phyloP scores from a whole-genome alignment of 1,140 invertebrate genomes.

The Orius laevigatus region DNA sequence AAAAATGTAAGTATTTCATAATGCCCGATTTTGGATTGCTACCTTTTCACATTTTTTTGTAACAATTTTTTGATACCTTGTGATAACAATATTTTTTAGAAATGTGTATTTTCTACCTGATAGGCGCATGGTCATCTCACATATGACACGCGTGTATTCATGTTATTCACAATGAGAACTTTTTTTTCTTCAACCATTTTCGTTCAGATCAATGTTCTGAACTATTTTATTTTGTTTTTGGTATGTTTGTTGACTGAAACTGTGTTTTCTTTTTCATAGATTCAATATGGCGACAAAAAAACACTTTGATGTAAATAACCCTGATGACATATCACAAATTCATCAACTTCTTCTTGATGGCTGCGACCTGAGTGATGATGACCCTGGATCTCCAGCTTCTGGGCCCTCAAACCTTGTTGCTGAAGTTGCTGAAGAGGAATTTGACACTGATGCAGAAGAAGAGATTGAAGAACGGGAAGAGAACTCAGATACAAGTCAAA shows the following conservation, averaged over 20 bases:
- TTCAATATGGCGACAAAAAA: slow-evolving; percentile 11
- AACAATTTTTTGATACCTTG: slow-evolving; percentile 11
- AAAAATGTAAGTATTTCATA: slow-evolving; percentile 11
- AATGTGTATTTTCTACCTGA: slow-evolving; percentile 12
- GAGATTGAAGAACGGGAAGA: slow-evolving; percentile 14
- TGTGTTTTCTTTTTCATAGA: slow-evolving; percentile 10
- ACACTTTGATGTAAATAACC: slow-evolving; percentile 14
- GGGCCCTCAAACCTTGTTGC: slow-evolving; percentile 11
- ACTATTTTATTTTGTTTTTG: slow-evolving; percentile 12
- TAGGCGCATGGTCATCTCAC: slow-evolving; percentile 12
- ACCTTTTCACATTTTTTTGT: slow-evolving; percentile 9
- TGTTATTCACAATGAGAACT: slow-evolving; percentile 10
- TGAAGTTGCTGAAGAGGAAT: slow-evolving; percentile 11
- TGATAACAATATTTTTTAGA: slow-evolving; percentile 13
- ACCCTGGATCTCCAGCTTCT: slow-evolving; percentile 10
- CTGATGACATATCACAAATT: slow-evolving; percentile 14
- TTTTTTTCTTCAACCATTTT: slow-evolving; percentile 13
- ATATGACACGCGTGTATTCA: slow-evolving; percentile 12
- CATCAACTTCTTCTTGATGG: slow-evolving; percentile 16
- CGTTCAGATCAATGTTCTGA: slow-evolving; percentile 12
- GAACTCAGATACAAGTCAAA: slow-evolving; percentile 14
- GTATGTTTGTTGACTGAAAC: slow-evolving; percentile 12
- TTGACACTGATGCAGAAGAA: slow-evolving; percentile 13
- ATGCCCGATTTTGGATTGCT: slow-evolving; percentile 8
- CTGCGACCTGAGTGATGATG: slow-evolving; percentile 15